These are phyloP conservation scores for Ips nitidus DNA, from an alignment of 1,140 invertebrate genomes.

Conservation along the genomic window DNA sequence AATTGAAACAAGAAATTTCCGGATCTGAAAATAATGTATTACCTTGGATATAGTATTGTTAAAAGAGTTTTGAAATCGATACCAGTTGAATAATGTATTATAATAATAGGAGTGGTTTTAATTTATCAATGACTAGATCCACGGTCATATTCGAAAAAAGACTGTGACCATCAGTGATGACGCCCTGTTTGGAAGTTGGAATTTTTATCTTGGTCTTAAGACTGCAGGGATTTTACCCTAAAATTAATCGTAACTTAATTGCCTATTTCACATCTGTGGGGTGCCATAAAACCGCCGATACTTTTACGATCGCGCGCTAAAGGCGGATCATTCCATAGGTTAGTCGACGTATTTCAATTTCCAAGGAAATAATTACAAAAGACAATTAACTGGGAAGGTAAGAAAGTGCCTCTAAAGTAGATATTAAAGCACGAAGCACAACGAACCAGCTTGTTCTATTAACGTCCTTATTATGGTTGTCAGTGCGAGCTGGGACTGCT, in stretches of 20 bases:
- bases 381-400: conserved; percentile 18
- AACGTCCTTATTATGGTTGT: conserved; percentile 47
- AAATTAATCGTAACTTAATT: too few relatives aligned
- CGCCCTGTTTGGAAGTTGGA: too few relatives aligned
- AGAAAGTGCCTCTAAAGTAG: conserved; percentile 12
- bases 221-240: too few relatives aligned
- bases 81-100: conserved; percentile 21
- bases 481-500: conserved; percentile 41
- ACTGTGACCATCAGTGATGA: background rate
- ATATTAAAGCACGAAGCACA: conserved; percentile 26
- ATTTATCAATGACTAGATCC: conserved; percentile 19
- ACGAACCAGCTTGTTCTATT: conserved; percentile 36
- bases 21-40: conserved; percentile 19
- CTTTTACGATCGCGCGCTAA: background rate
- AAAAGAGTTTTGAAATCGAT: conserved; percentile 19
- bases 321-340: background rate
- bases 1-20: conserved; percentile 20
- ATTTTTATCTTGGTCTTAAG: too few relatives aligned
- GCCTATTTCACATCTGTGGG: too few relatives aligned
- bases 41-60: conserved; percentile 7
- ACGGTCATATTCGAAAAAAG: conserved; percentile 5
- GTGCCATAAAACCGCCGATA: too few relatives aligned
- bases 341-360: conserved; percentile 15
- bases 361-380: conserved; percentile 27
- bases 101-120: conserved; percentile 13